phyloP scores from a whole-genome alignment of 2,797 vertebrate genomes.

The Rallus crepitans region DNA sequence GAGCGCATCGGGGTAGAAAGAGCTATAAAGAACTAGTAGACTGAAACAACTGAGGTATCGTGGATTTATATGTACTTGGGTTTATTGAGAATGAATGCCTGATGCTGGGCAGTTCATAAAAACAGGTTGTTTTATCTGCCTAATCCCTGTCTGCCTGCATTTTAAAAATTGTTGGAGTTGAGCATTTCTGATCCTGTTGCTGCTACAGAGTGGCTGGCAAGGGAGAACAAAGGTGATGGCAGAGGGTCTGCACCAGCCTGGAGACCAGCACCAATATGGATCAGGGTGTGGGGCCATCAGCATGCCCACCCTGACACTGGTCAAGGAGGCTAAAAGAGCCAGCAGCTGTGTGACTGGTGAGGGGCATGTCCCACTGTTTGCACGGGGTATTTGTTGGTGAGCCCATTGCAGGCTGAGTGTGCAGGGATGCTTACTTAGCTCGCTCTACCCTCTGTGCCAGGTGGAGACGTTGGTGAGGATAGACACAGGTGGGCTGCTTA shows the following conservation, averaged over 20 bases:
- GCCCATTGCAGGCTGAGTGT: not conserved
- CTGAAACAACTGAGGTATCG: not conserved
- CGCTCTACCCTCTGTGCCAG: not conserved
- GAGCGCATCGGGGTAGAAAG: not conserved
- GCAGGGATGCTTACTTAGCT: not conserved
- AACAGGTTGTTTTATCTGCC: not conserved
- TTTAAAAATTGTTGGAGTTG: not conserved
- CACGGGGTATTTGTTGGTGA: not conserved
- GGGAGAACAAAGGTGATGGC: not conserved
- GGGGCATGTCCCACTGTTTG: not conserved
- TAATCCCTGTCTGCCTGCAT: not conserved
- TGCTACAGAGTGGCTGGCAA: not conserved
- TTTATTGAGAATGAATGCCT: not conserved
- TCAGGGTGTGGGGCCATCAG: not conserved
- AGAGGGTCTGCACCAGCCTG: not conserved
- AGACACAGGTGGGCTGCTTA: constrained; percentile 68
- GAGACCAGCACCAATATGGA: not conserved
- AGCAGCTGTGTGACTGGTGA: not conserved
- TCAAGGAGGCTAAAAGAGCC: not conserved
- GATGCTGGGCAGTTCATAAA: not conserved
- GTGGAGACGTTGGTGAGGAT: not conserved
- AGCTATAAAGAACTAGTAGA: not conserved
- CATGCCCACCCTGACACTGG: not conserved
- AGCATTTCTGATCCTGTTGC: not conserved
- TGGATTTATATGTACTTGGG: not conserved